A percentile compares a stretch with the other conserved stretches of the same genome.
Conservation (phyloP, 1,140 invertebrate genomes). For the Telenomus remus region DNA sequence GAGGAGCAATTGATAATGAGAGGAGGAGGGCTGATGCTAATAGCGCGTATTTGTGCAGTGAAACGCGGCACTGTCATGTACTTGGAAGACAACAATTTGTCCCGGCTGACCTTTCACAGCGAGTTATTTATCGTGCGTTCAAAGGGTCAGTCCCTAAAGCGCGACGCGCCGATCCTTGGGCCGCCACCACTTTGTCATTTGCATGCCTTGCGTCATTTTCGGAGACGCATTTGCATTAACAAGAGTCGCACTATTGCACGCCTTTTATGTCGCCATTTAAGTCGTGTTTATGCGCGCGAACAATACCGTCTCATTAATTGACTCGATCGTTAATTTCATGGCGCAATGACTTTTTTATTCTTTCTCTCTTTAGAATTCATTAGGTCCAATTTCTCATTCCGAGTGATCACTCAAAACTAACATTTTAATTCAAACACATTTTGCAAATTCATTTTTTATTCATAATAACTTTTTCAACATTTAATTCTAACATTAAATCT, state of each 20-base stretch:
- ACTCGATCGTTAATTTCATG: constrained; percentile 14
- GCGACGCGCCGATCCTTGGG: constrained; percentile 36
- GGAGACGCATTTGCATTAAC: constrained; percentile 36
- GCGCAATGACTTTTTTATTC: background rate
- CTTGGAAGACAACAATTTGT: constrained; percentile 52
- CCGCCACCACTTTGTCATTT: constrained; percentile 44
- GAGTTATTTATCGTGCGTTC: constrained; percentile 46
- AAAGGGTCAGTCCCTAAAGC: constrained; percentile 49
- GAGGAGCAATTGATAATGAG: background rate
- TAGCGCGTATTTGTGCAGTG: constrained; percentile 23
- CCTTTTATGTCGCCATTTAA: constrained; percentile 12
- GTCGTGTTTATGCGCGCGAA: constrained; percentile 20
- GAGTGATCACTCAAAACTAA: no score
- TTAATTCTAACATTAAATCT: no score
- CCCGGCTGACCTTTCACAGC: constrained; percentile 44
- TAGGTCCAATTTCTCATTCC: no score
- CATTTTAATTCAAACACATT: no score
- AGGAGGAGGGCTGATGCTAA: constrained; percentile 7
- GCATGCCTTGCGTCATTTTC: constrained; percentile 47
- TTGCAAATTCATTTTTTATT: no score
- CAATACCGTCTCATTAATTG: constrained; percentile 25
- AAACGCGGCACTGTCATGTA: constrained; percentile 46
- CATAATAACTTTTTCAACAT: no score
- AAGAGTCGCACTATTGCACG: constrained; percentile 10
- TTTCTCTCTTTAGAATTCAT: no score